Conservation (phyloP, 2,888 invertebrate genomes). For the Axea sp. region DNA sequence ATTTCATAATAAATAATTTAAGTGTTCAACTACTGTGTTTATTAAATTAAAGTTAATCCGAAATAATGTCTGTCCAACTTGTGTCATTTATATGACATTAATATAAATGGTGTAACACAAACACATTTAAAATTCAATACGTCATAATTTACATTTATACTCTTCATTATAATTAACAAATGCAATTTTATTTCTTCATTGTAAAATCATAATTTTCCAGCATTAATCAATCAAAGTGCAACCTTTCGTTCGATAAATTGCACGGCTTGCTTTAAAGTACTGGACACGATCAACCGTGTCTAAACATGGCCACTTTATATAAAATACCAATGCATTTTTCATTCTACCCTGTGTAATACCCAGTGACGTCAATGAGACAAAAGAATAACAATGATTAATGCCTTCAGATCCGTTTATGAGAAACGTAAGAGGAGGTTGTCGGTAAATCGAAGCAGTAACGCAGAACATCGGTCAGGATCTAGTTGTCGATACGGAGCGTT, state of each 20-base stretch:
- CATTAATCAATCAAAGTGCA: conserved; percentile 15
- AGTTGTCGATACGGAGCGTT: conserved; percentile 73
- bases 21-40: too few species aligned
- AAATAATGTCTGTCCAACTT: too few species aligned
- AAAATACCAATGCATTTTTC: conserved; percentile 38
- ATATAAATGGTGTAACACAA: too few species aligned
- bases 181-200: too few species aligned
- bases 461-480: conserved; percentile 77
- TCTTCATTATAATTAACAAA: too few species aligned
- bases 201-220: too few species aligned
- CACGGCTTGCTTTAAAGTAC: background rate
- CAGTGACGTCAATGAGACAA: conserved; percentile 48
- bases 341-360: conserved; percentile 25
- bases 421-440: conserved; percentile 32
- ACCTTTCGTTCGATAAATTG: background rate
- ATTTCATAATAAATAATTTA: too few species aligned
- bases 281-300: background rate
- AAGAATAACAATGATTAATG: conserved; percentile 60
- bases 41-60: too few species aligned
- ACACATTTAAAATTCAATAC: too few species aligned
- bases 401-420: conserved; percentile 44
- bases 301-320: conserved; percentile 34
- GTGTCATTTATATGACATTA: too few species aligned
- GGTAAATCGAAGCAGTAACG: conserved; percentile 59
- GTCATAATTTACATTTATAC: too few species aligned